Conservation (phyloP, 2,888 invertebrate genomes). For the Tetragonula carbonaria region DNA sequence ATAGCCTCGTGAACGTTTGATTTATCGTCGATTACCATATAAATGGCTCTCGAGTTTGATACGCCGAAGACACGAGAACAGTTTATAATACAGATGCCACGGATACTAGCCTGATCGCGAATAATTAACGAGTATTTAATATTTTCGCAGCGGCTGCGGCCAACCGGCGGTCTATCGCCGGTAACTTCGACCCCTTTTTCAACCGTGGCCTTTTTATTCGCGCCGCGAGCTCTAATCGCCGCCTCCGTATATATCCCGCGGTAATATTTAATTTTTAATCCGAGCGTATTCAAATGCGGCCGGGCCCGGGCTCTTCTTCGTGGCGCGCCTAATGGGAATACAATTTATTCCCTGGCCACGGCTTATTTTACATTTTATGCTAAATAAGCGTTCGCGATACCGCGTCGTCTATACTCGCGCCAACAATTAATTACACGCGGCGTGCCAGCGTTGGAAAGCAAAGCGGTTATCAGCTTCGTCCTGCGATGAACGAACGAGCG, state of each 20-base stretch:
- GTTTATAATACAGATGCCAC: neutral
- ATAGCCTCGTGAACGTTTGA: neutral
- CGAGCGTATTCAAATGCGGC: constrained; percentile 81
- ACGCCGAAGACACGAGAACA: neutral
- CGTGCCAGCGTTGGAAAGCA: constrained; percentile 6
- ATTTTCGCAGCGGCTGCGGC: constrained; percentile 48
- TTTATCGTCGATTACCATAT: neutral
- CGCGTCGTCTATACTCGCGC: constrained; percentile 59
- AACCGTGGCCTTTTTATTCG: constrained; percentile 63
- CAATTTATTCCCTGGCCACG: constrained; percentile 80
- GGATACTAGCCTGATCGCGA: neutral
- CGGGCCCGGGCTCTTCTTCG: constrained; percentile 58
- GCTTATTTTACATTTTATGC: constrained; percentile 81
- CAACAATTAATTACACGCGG: constrained; percentile 60
- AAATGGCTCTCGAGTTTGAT: neutral
- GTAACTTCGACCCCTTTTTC: constrained; percentile 47
- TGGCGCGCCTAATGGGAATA: constrained; percentile 82
- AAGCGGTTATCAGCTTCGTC: constrained; percentile 15
- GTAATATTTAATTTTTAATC: constrained; percentile 84
- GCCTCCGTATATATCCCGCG: constrained; percentile 61
- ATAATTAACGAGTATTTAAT: constrained; percentile 73
- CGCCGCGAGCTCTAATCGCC: constrained; percentile 75
- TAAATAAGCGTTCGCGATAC: constrained; percentile 70
- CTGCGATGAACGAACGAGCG: neutral
- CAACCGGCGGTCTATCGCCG: constrained; percentile 35